Conservation (phyloP, 2,888 invertebrate genomes). For the Andrena bucephala region DNA sequence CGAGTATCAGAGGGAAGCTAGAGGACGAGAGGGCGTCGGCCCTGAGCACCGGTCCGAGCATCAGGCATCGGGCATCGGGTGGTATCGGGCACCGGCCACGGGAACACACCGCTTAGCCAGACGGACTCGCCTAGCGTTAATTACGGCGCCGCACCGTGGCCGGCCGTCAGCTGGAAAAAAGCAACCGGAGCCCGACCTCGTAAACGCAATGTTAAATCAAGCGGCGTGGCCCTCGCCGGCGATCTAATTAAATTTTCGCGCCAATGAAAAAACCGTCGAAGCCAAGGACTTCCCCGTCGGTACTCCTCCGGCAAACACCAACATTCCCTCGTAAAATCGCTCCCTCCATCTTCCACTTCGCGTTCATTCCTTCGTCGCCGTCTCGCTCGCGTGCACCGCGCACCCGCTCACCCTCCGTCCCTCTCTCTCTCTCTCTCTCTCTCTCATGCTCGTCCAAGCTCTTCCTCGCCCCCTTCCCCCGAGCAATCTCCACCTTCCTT, state of each 20-base stretch:
- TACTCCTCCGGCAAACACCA: slow-evolving; percentile 35
- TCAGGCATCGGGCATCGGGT: slow-evolving; percentile 24
- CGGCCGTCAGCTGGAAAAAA: not conserved
- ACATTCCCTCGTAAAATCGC: slow-evolving; percentile 68
- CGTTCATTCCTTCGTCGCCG: slow-evolving; percentile 3
- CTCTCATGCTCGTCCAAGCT: slow-evolving; percentile 39
- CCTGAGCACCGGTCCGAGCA: slow-evolving; percentile 47
- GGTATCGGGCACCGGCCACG: slow-evolving; percentile 31
- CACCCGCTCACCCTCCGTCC: not conserved
- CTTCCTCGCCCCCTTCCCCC: not conserved
- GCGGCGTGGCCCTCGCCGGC: slow-evolving; percentile 69
- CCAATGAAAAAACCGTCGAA: slow-evolving; percentile 67
- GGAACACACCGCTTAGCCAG: slow-evolving; percentile 40
- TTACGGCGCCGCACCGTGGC: slow-evolving; percentile 67
- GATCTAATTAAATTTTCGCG: slow-evolving; percentile 81
- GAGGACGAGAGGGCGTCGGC: slow-evolving; percentile 66
- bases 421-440: not conserved
- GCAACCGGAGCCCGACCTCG: slow-evolving; percentile 52
- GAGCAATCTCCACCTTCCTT: slow-evolving; percentile 22
- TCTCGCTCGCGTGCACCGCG: slow-evolving; percentile 8
- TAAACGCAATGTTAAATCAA: slow-evolving; percentile 81
- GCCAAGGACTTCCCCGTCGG: slow-evolving; percentile 29
- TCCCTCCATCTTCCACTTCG: not conserved
- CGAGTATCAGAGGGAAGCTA: slow-evolving; percentile 46
- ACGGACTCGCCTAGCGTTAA: slow-evolving; percentile 76